phyloP scores from a whole-genome alignment of 2,797 vertebrate species.

The Clarias pachynema region DNA sequence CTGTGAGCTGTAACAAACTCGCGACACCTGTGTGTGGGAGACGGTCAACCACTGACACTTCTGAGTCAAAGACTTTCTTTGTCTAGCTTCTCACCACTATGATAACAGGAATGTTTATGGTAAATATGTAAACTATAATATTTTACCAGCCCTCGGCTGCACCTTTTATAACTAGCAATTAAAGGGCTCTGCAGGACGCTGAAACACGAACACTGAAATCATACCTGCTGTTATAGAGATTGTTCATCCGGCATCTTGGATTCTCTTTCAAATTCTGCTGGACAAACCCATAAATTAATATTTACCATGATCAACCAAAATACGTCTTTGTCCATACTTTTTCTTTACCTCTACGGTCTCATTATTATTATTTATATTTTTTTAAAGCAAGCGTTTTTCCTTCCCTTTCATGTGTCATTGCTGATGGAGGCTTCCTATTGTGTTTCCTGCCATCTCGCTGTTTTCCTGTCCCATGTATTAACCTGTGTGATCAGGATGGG shows the following conservation, averaged over 20 bases:
- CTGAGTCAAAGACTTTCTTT: too few species aligned
- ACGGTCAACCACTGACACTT: background rate
- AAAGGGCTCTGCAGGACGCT: background rate
- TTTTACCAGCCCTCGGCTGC: background rate
- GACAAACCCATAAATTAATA: background rate
- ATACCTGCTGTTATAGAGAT: background rate
- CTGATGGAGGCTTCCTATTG: background rate
- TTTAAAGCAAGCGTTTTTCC: background rate
- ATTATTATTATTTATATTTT: too few species aligned
- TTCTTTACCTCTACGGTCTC: background rate
- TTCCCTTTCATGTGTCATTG: background rate
- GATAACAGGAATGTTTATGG: background rate
- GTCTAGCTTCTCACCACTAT: background rate
- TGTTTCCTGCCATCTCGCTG: background rate
- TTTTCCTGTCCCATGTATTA: background rate
- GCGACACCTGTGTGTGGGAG: background rate
- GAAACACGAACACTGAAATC: background rate
- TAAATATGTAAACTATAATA: background rate
- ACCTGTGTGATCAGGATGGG: background rate
- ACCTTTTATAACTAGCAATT: background rate
- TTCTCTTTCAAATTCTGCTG: background rate
- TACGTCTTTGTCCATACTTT: background rate
- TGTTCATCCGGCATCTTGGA: background rate
- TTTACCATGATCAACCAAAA: background rate
- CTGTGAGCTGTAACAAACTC: background rate